Base-by-base conservation (phyloP, 2,888 invertebrate genomes). In the Drosophila percnosoma region DNA sequence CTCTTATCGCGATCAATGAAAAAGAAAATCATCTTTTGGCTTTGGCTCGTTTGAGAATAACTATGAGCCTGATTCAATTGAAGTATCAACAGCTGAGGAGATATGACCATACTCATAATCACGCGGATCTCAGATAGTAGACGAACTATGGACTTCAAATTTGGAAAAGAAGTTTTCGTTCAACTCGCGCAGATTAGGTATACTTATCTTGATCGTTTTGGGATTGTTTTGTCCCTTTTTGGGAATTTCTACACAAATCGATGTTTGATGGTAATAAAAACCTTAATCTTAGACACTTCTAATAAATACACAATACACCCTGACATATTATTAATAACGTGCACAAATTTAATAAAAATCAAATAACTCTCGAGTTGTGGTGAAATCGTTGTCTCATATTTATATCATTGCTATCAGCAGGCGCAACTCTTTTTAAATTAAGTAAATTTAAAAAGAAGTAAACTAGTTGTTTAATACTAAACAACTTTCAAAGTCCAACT, bases 1-100 rank as follows among this genome's bases (percentile, higher is more conserved):
- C 21, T n/a, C 13, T 59, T 49, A 36, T 59, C 21, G 15, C 3
- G 52, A 70, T 45, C 51, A 55, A 15, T 15, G 10, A 24, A 34
- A 21, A 4, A 2, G 15, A 52, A 8, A 8, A 24, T 4, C 5
- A 27, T 5, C 1, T 1, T 18, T 27, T 5, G 5, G 11, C 5
- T 27, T 10, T 21, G 21, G 13, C 24, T 48, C 4, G 36, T 2
- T 18, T 2, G 15, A 18, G 18, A 18, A 10, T 5, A 18, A 18
- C 1, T 1, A 1, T 10, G 18, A 24, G 15, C 0, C 13, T 21
- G 21, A 42, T 13, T 42, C 1, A 6, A 36, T 15, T 31, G 8
- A 31, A 8, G 31, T 31, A 31, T 15, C 15, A 36, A 36, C 6
- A 15, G 36, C 13, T 15, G 6, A 13, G 6, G 2, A 36, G 6